Conservation (phyloP, 2,888 invertebrate species). For the Phytoseiulus persimilis region DNA sequence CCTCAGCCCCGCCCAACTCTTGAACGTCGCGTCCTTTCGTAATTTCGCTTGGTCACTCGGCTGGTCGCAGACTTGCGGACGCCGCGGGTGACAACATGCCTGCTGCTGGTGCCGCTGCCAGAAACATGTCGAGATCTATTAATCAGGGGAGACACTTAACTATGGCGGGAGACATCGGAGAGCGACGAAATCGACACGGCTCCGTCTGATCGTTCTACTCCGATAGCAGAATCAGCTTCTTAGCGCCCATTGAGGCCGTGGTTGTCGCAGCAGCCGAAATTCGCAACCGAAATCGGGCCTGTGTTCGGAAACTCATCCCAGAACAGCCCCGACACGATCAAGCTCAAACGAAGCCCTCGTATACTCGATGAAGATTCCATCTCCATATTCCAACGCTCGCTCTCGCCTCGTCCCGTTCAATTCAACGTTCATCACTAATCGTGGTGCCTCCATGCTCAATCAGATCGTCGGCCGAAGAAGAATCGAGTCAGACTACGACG, state of each 20-base stretch:
- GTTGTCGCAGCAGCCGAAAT: background rate
- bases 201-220: background rate
- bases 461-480: background rate
- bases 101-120: background rate
- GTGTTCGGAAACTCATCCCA: too few species aligned
- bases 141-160: constrained; percentile 5
- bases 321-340: too few species aligned
- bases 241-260: background rate
- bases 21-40: background rate
- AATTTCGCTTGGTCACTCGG: background rate
- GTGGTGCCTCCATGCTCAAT: background rate
- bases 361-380: too few species aligned
- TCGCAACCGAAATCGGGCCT: too few species aligned
- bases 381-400: too few species aligned
- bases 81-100: constrained; percentile 5
- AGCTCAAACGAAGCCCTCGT: too few species aligned
- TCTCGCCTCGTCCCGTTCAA: too few species aligned
- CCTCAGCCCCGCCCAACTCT: background rate
- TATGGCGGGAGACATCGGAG: constrained; percentile 5
- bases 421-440: background rate
- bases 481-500: background rate
- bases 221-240: background rate
- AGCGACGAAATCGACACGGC: constrained; percentile 5
- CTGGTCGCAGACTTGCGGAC: background rate
- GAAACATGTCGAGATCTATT: background rate